phyloP scores from a whole-genome alignment of 23 tunicate genomes.

The Trididemnum clinides region DNA sequence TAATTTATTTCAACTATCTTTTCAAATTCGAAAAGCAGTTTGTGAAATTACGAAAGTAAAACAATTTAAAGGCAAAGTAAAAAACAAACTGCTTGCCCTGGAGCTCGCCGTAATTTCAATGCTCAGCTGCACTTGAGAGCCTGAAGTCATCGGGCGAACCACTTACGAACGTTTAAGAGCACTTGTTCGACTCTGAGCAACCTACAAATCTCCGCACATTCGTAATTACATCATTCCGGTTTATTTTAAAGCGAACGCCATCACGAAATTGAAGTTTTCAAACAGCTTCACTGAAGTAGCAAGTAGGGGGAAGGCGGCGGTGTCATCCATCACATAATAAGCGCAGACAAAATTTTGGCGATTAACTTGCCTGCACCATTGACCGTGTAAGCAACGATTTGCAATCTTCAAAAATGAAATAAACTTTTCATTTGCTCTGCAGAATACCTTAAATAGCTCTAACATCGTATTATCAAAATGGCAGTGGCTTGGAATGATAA shows the following conservation, averaged over 20 bases:
- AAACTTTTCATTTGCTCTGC: too few relatives aligned
- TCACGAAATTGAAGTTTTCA: background rate
- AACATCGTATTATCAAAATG: too few relatives aligned
- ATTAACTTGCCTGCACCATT: too few relatives aligned
- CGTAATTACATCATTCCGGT: conserved; percentile 20
- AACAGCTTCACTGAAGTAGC: background rate
- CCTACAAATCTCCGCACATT: background rate
- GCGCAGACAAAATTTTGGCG: too few relatives aligned
- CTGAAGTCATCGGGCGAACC: background rate
- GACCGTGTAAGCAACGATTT: too few relatives aligned
- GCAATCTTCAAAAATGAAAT: too few relatives aligned
- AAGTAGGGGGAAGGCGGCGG: too few relatives aligned
- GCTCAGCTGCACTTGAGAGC: conserved; percentile 15
- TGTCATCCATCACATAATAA: too few relatives aligned
- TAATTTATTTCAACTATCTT: too few relatives aligned
- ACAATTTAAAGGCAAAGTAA: background rate
- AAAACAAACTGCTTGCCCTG: background rate
- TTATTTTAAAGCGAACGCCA: background rate
- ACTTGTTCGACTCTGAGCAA: background rate
- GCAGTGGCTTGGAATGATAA: too few relatives aligned
- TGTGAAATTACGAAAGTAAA: background rate
- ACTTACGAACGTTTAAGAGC: background rate
- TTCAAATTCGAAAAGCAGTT: too few relatives aligned
- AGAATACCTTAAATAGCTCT: too few relatives aligned
- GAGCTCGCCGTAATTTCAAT: background rate